phyloP scores from a whole-genome alignment of 2,797 vertebrate species.

The Trematomus bernacchii region DNA sequence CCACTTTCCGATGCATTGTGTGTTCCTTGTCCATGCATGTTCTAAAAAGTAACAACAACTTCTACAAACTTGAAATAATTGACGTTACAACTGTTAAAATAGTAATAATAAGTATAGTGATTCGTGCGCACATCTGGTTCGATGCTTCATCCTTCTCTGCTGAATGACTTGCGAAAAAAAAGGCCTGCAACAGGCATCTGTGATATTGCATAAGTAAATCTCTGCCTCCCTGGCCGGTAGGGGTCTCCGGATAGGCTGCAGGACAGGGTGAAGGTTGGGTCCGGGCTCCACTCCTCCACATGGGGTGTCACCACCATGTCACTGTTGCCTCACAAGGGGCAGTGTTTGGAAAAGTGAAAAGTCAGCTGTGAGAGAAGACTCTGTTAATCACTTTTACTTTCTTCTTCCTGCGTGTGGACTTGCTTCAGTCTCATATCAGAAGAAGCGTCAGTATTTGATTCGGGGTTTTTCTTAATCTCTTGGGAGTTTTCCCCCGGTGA shows the following conservation, averaged over 20 bases:
- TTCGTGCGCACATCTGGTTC: neutral
- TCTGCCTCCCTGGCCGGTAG: conserved; percentile 60
- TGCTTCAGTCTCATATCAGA: conserved; percentile 25
- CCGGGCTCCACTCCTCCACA: conserved; percentile 43
- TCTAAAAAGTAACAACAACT: too few relatives aligned
- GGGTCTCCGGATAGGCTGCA: conserved; percentile 60
- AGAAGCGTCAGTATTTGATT: conserved; percentile 25
- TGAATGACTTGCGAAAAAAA: conserved; percentile 15
- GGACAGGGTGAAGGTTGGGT: conserved; percentile 52
- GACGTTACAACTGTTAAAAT: too few relatives aligned
- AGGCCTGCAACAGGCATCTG: neutral
- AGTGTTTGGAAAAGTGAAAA: conserved; percentile 51
- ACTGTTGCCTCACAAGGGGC: conserved; percentile 34
- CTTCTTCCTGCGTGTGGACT: neutral
- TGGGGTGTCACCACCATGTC: conserved; percentile 62
- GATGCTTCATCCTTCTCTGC: neutral
- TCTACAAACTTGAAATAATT: neutral
- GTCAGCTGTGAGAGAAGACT: conserved; percentile 37
- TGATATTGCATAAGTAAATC: conserved; percentile 9
- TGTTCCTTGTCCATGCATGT: too few relatives aligned
- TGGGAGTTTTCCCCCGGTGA: conserved; percentile 32
- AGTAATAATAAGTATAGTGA: neutral
- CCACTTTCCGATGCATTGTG: too few relatives aligned
- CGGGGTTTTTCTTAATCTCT: conserved; percentile 26
- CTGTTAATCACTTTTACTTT: neutral